A percentile compares a stretch with the other conserved stretches of the same genome.
Conservation (phyloP, 2,797 vertebrate species). For the Pachyuromys duprasi region DNA sequence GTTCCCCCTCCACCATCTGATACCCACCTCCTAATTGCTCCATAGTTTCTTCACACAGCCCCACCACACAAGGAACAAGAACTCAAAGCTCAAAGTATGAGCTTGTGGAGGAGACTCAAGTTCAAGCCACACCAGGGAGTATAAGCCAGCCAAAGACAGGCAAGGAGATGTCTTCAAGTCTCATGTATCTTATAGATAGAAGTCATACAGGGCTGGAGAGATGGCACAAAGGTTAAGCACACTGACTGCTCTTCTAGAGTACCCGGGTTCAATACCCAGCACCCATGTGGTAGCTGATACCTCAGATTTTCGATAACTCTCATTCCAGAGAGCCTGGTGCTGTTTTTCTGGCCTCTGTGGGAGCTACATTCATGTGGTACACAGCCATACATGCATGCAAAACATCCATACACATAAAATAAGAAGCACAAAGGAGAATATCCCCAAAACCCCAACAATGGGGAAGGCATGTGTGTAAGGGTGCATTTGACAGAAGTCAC, state of each 20-base stretch:
- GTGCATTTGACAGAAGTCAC: neutral
- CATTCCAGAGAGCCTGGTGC: neutral
- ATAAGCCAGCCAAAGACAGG: neutral
- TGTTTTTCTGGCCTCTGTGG: neutral
- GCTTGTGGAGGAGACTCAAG: neutral
- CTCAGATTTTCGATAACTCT: neutral
- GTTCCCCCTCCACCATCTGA: neutral
- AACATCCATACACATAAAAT: neutral
- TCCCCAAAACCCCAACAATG: neutral
- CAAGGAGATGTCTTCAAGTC: rapidly evolving
- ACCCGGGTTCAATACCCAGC: neutral
- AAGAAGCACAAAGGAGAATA: neutral
- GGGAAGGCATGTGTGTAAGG: neutral
- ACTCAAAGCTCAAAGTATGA: neutral
- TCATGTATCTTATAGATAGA: rapidly evolving
- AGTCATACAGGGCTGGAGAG: too few relatives aligned
- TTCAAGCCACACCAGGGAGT: neutral
- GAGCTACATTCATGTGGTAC: neutral
- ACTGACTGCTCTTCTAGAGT: neutral
- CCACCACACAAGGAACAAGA: neutral
- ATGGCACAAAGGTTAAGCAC: neutral
- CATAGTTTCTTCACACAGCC: neutral
- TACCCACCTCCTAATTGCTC: neutral
- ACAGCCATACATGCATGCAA: neutral
- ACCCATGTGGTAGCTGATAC: neutral